Evolutionary conservation across 2,113 vertebrate genomes (phyloP).

Genomic region (Pomatostomus ruficeps): DNA sequence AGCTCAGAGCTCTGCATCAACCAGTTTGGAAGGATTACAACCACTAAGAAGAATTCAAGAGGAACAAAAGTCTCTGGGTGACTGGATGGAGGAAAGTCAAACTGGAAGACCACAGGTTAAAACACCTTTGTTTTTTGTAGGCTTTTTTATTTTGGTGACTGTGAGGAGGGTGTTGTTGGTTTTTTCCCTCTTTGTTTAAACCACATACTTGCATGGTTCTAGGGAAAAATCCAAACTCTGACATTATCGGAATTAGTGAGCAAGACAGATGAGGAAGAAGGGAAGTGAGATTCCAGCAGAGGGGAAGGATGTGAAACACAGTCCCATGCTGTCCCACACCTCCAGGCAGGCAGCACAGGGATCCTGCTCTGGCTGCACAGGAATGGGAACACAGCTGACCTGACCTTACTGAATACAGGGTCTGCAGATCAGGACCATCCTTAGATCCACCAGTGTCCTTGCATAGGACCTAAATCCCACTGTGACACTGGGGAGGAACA

Average conservation of each 20-base stretch:
- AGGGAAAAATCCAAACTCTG: not conserved
- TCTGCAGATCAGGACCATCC: not conserved
- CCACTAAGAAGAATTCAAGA: not conserved
- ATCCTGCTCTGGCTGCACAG: not conserved
- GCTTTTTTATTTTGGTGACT: not conserved
- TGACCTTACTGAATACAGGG: not conserved
- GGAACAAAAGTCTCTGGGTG: not conserved
- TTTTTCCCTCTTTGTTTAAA: not conserved
- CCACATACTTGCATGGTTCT: not conserved
- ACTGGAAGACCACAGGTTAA: not conserved
- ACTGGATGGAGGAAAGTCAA: not conserved
- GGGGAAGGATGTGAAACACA: not conserved
- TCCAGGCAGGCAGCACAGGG: not conserved
- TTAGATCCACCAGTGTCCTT: not conserved
- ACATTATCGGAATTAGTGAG: not conserved
- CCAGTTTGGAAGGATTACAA: not conserved
- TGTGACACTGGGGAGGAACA: not conserved
- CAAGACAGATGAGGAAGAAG: not conserved
- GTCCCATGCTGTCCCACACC: not conserved
- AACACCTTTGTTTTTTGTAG: not conserved
- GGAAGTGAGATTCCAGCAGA: not conserved
- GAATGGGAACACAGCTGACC: not conserved
- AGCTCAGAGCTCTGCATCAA: not conserved
- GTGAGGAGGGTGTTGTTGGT: not conserved
- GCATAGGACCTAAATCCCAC: not conserved